Percentiles rank a stretch among this genome's conserved stretches.
Conservation (phyloP, 1,140 invertebrate species). For the Brachionus sp. region DNA sequence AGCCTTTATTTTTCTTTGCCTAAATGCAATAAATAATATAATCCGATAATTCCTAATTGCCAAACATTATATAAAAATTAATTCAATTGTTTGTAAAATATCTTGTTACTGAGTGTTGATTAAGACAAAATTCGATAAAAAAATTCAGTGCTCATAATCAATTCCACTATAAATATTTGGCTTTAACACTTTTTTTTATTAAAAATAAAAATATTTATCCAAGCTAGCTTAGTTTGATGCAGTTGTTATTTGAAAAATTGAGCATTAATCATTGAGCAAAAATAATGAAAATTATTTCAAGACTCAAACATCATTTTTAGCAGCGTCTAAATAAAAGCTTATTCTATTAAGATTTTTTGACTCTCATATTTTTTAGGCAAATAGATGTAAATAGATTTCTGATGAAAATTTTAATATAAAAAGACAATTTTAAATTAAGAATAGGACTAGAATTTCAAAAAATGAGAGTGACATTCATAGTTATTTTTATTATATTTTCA, state of each 20-base stretch:
- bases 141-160: background rate
- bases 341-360: background rate
- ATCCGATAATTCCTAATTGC: too few relatives aligned
- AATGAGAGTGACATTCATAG: slow-evolving; percentile 2
- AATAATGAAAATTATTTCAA: slow-evolving; percentile 6
- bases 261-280: background rate
- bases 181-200: background rate
- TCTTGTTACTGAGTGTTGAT: background rate
- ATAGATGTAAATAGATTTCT: background rate
- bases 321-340: background rate
- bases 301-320: background rate
- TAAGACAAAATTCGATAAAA: background rate
- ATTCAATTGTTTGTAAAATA: background rate
- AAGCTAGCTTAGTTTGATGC: background rate
- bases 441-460: background rate
- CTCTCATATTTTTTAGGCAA: background rate
- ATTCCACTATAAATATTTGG: background rate
- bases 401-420: background rate
- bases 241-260: background rate
- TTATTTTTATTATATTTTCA: background rate
- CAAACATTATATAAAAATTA: background rate
- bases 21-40: too few relatives aligned
- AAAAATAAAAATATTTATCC: background rate
- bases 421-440: background rate
- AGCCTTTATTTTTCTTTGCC: too few relatives aligned